A percentile compares a stretch with the other conserved stretches of the same genome.
These are phyloP conservation scores for Gerris buenoi DNA, from an alignment of 1,140 invertebrate genomes.

Conservation along the genomic window DNA sequence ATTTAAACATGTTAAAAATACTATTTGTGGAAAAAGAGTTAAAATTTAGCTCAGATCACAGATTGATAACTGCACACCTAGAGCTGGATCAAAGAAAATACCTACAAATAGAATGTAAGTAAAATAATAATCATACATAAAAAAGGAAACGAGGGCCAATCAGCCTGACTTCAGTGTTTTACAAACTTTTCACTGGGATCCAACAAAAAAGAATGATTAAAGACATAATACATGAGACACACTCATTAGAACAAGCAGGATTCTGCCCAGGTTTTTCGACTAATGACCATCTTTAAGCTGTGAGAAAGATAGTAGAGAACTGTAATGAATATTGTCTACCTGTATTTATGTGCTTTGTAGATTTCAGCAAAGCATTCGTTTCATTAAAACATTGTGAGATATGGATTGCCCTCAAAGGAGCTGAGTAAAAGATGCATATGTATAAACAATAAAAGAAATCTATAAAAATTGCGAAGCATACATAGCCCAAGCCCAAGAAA, in stretches of 20 bases:
- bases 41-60: background rate
- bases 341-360: no score
- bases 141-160: slow-evolving; percentile 27
- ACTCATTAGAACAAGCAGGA: slow-evolving; percentile 27
- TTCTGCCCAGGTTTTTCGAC: slow-evolving; percentile 23
- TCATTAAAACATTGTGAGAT: no score
- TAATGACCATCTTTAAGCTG: slow-evolving; percentile 11
- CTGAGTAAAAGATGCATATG: no score
- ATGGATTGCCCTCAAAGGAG: no score
- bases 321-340: no score
- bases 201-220: slow-evolving; percentile 22
- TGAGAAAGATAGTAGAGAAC: slow-evolving; percentile 9
- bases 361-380: no score
- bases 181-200: slow-evolving; percentile 21
- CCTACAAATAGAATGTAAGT: background rate
- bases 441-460: no score
- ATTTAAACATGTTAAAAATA: background rate
- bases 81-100: background rate
- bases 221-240: slow-evolving; percentile 22
- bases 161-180: slow-evolving; percentile 22
- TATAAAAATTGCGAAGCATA: no score
- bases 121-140: slow-evolving; percentile 9
- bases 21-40: background rate
- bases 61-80: background rate
- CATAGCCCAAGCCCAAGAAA: no score